Base-by-base conservation (phyloP, 2,113 vertebrate species). In the Lichenostomus cassidix region DNA sequence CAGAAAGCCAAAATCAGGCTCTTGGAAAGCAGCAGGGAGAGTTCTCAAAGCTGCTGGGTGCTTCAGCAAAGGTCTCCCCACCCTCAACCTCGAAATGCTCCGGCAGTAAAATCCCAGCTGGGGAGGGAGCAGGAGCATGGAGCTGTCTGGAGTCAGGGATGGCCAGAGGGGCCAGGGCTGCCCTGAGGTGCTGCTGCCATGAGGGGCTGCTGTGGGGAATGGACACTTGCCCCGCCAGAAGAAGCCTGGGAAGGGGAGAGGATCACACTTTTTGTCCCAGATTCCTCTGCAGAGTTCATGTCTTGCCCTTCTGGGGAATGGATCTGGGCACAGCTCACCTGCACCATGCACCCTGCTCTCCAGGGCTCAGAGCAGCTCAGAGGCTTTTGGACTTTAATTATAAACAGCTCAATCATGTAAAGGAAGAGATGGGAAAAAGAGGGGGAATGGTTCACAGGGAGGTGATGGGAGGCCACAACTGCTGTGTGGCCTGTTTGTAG, bases 1-100 rank as follows among this genome's bases (percentile, higher is more conserved):
- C 95, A 95, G 90, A 87, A 83, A 89, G 69, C 29, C 68, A 80
- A 90, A 94, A 74, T 53, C 47, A 74, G 56, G 47, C 92, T 86
- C 90, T 96, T 87, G 83, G 87, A 77, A 68, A 87, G 87, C 75
- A 67, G n/a, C 84, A 47, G n/a, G 11, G 56, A 94, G 47, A 27
- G 52, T 70, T 94, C 87, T 86, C 90, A 94, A 79, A 84, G 58
- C 77, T 88, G 90, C 62, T 0, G 13, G 55, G 35, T 55, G 18
- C 16, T 78, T 56, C 29, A 39, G 65, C 0, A 0, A 56, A 84
- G 85, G 89, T 49, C 56, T 52, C 46, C 76, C 84, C 58, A n/a
- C 7, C 10, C 37, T 0, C 2, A 23, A 29, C 58, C 52, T 5
- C 3, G 3, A 39, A 63, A 22, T 5, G 35, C 47, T 85, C 60